These are phyloP conservation scores for Melanargia galathea DNA, from an alignment of 2,888 invertebrate species.

Conservation along the genomic window DNA sequence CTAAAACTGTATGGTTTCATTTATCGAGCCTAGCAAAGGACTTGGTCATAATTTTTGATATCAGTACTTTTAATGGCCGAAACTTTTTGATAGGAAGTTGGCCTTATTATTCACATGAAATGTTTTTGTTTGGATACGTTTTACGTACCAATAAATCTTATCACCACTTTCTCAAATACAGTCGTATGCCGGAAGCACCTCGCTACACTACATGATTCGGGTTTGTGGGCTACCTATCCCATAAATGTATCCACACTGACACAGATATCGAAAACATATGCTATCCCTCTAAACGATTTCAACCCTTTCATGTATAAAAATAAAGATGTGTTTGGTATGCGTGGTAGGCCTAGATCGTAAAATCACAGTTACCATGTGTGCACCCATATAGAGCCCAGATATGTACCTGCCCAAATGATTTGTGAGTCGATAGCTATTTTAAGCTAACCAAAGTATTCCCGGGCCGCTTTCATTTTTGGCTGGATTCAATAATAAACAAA, in stretches of 20 bases:
- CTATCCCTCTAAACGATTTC: constrained; percentile 23
- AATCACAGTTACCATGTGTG: constrained; percentile 32
- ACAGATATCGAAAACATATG: constrained; percentile 32
- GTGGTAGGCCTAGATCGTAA: constrained; percentile 2
- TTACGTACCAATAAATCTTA: constrained; percentile 41
- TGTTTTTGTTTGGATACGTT: too few relatives aligned
- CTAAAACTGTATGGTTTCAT: too few relatives aligned
- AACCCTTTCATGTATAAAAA: neutral
- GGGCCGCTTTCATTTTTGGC: constrained; percentile 70
- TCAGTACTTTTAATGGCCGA: too few relatives aligned
- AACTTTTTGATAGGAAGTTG: too few relatives aligned
- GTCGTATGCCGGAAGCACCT: constrained; percentile 54
- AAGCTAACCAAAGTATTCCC: constrained; percentile 68
- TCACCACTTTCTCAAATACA: constrained; percentile 46
- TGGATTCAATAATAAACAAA: constrained; percentile 68
- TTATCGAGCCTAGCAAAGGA: too few relatives aligned
- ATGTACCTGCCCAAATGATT: constrained; percentile 68
- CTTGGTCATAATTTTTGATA: too few relatives aligned
- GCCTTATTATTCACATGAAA: too few relatives aligned
- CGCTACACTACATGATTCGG: constrained; percentile 58
- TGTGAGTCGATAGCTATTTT: constrained; percentile 75
- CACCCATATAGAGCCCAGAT: constrained; percentile 45
- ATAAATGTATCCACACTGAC: constrained; percentile 44
- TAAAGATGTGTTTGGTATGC: constrained; percentile 2
- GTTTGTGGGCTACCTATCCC: constrained; percentile 61